A percentile compares a stretch with the other conserved stretches of the same genome.
phyloP scores from a whole-genome alignment of 2,888 invertebrate genomes.

The Epistrophe eligans region DNA sequence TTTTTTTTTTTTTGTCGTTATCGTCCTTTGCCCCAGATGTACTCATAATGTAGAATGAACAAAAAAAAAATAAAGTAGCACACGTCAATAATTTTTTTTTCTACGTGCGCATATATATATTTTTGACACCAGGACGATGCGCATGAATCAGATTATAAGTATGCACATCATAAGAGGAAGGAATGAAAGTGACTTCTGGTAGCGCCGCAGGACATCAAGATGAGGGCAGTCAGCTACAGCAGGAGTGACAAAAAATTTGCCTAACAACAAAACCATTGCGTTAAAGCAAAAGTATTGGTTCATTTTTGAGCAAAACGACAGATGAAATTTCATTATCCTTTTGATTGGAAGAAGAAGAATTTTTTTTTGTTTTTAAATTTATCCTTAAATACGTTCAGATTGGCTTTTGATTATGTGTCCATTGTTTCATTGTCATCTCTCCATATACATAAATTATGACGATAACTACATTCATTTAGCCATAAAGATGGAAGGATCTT shows the following conservation, averaged over 20 bases:
- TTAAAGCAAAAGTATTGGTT: background rate
- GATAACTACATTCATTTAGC: conserved; percentile 8
- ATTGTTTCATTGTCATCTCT: conserved; percentile 46
- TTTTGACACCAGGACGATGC: conserved; percentile 63
- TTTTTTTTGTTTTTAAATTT: conserved; percentile 19
- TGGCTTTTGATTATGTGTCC: conserved; percentile 62
- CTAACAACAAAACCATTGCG: conserved; percentile 39
- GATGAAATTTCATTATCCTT: conserved; percentile 57
- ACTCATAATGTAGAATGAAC: conserved; percentile 1
- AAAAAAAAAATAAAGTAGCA: conserved; percentile 67
- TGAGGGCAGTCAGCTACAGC: conserved; percentile 44
- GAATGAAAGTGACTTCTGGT: conserved; percentile 47
- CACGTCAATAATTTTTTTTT: conserved; percentile 69
- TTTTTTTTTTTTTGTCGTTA: conserved; percentile 32
- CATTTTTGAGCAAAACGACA: conserved; percentile 31
- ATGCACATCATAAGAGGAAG: conserved; percentile 8
- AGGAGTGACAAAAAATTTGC: conserved; percentile 47
- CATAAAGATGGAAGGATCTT: conserved; percentile 38
- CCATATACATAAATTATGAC: conserved; percentile 51
- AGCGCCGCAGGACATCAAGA: conserved; percentile 58
- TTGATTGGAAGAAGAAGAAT: conserved; percentile 4
- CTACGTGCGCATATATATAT: background rate
- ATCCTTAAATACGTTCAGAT: conserved; percentile 48
- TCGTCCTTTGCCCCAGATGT: conserved; percentile 48
- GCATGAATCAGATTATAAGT: conserved; percentile 73